Conservation (phyloP, 2,797 vertebrate species). For the Ara ararauna region DNA sequence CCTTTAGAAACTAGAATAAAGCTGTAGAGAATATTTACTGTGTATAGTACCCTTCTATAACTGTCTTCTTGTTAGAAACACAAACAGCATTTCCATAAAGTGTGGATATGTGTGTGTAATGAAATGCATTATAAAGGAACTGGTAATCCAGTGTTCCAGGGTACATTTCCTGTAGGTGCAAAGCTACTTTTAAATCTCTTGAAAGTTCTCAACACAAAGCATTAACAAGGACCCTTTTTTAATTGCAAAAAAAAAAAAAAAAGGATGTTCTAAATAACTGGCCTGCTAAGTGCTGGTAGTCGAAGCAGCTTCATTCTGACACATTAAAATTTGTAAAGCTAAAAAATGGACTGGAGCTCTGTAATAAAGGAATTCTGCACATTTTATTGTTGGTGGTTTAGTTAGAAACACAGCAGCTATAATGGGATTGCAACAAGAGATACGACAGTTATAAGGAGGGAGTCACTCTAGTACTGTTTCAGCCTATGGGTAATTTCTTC, state of each 20-base stretch:
- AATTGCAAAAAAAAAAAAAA: not conserved
- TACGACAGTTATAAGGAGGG: not conserved
- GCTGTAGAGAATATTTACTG: not conserved
- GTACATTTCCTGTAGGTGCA: not conserved
- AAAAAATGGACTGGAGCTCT: conserved; percentile 48
- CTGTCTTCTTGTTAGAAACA: not conserved
- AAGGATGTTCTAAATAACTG: not conserved
- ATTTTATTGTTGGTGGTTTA: conserved; percentile 44
- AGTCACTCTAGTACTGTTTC: not conserved
- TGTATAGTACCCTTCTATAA: not conserved
- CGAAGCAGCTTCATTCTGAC: conserved; percentile 56
- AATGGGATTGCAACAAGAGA: not conserved
- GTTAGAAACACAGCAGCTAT: conserved; percentile 11
- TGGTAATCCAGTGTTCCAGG: not conserved
- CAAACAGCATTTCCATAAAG: not conserved
- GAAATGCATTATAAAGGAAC: conserved; percentile 13
- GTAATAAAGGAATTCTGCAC: conserved; percentile 8
- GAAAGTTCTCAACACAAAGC: not conserved
- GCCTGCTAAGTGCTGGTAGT: not conserved
- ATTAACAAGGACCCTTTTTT: not conserved
- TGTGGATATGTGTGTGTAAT: not conserved
- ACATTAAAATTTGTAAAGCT: conserved; percentile 42
- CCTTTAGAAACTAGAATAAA: not conserved
- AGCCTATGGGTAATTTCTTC: not conserved
- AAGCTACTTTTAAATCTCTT: not conserved